Evolutionary conservation across 2,888 invertebrate species (phyloP).

Genomic region (Geophilus truncorum): DNA sequence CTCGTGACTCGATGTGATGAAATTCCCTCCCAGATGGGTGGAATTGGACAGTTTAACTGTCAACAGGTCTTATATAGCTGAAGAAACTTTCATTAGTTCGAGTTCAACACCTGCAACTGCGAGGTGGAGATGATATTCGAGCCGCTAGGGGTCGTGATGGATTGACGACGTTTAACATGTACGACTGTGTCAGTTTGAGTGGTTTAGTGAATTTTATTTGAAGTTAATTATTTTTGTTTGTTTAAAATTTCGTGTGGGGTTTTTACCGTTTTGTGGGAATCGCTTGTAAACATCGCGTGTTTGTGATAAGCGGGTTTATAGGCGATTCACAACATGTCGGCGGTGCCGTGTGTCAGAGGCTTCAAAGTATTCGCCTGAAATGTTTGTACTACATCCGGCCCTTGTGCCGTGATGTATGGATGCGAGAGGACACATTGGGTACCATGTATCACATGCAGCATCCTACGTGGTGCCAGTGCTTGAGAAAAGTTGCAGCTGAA

Average conservation of each 20-base stretch:
- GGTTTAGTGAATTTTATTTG: not conserved
- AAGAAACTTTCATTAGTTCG: conserved; percentile 11
- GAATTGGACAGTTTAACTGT: not conserved
- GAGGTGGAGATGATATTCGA: not conserved
- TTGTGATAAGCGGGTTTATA: not conserved
- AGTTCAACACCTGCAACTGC: conserved; percentile 3
- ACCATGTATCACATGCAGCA: not conserved
- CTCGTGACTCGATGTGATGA: too few relatives aligned
- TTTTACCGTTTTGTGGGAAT: too few relatives aligned
- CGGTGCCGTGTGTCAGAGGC: not conserved
- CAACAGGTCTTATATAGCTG: not conserved
- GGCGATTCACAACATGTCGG: not conserved
- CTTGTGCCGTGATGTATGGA: not conserved
- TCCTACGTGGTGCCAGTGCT: not conserved
- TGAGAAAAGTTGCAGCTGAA: not conserved
- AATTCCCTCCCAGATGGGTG: not conserved
- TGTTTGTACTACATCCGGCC: conserved; percentile 11
- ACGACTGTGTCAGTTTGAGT: not conserved
- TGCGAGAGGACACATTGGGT: conserved; percentile 15
- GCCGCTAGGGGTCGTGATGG: conserved; percentile 13
- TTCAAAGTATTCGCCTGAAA: not conserved
- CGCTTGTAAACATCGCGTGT: not conserved
- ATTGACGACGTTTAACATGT: not conserved
- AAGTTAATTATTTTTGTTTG: not conserved
- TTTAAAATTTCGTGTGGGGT: not conserved